These are phyloP conservation scores for Corythoichthys intestinalis DNA, from an alignment of 2,113 vertebrate species.

Conservation along the genomic window DNA sequence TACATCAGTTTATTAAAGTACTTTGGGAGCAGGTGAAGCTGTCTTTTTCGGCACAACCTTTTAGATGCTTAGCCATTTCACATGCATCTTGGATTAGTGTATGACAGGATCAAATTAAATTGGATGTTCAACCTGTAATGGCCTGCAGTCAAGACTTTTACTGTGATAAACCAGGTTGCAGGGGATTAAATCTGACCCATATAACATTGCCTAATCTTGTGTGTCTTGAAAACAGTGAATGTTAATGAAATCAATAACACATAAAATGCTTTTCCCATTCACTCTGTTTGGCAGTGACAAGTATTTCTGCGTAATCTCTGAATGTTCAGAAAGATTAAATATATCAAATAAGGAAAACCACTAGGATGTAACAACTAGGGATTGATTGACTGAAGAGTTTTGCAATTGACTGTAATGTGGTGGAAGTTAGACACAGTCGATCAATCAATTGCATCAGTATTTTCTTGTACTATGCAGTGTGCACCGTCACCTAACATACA, in stretches of 20 bases:
- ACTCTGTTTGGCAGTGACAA: background rate
- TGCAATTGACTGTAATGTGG: background rate
- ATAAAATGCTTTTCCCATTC: background rate
- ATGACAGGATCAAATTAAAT: constrained; percentile 57
- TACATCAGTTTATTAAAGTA: constrained; percentile 46
- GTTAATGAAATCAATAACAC: background rate
- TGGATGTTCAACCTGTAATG: constrained; percentile 52
- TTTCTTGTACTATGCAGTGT: too few relatives aligned
- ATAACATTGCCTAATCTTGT: constrained; percentile 11
- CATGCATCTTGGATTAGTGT: constrained; percentile 57
- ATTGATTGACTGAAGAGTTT: background rate
- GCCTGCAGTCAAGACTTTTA: constrained; percentile 25
- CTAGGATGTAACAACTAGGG: background rate
- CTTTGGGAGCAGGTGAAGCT: constrained; percentile 43
- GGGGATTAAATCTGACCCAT: constrained; percentile 43
- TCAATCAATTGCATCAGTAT: too few relatives aligned
- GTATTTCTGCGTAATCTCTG: background rate
- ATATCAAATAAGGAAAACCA: background rate
- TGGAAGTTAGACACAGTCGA: too few relatives aligned
- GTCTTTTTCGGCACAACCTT: constrained; percentile 56
- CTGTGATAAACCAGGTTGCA: constrained; percentile 33
- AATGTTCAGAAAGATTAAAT: background rate
- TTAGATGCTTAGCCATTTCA: constrained; percentile 56
- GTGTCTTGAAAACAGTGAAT: background rate
- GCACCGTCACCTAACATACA: too few relatives aligned